Percentiles rank a stretch among this genome's conserved stretches.
Conservation (phyloP, 2,113 vertebrate genomes). For the Anhinga anhinga region DNA sequence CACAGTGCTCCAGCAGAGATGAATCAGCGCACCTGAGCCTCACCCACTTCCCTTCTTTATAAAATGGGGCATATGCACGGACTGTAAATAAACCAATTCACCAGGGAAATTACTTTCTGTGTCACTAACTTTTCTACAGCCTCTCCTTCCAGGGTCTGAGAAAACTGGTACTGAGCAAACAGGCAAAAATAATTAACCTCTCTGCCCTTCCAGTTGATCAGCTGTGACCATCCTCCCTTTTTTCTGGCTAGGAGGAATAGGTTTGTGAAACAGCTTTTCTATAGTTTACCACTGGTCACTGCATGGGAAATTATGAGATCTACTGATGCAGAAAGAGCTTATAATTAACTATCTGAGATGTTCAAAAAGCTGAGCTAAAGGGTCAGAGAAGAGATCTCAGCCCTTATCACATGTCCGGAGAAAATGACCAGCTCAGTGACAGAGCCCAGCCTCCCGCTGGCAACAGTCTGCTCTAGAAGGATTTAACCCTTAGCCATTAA, state of each 20-base stretch:
- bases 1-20: accelerated
- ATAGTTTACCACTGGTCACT: neutral
- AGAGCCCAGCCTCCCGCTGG: neutral
- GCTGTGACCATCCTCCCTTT: neutral
- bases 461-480: neutral
- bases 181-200: conserved; percentile 37
- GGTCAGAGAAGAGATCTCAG: neutral
- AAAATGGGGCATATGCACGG: neutral
- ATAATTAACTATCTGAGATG: conserved; percentile 21
- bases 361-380: neutral
- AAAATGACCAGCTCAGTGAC: neutral
- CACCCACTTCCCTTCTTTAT: neutral
- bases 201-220: neutral
- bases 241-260: neutral
- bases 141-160: neutral
- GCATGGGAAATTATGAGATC: neutral
- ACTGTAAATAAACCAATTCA: neutral
- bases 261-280: neutral
- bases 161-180: neutral
- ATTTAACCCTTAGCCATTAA: neutral
- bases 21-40: neutral
- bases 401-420: neutral
- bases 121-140: neutral
- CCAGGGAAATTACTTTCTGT: neutral
- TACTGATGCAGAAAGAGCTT: conserved; percentile 7